These are phyloP conservation scores for Darevskia mixta DNA, from an alignment of 2,797 vertebrate genomes.

Conservation along the genomic window DNA sequence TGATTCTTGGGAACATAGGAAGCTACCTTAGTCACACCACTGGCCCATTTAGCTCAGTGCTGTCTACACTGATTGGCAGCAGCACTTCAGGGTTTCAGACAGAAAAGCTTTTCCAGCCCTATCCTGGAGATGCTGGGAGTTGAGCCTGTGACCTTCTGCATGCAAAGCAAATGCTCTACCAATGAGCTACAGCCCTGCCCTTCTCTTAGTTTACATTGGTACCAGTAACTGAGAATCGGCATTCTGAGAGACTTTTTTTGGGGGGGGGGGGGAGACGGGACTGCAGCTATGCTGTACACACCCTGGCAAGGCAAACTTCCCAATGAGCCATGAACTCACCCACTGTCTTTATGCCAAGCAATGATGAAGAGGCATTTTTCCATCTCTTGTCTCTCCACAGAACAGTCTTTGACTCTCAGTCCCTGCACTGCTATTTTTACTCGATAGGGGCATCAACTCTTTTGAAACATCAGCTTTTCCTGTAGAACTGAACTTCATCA, in stretches of 20 bases:
- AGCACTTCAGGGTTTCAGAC: too few relatives aligned
- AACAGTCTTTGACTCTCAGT: conserved; percentile 54
- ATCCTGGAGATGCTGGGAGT: too few relatives aligned
- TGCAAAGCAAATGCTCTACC: too few relatives aligned
- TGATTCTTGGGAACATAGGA: not conserved
- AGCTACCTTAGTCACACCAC: too few relatives aligned
- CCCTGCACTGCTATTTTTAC: conserved; percentile 64
- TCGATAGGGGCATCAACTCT: conserved; percentile 14
- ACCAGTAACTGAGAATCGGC: conserved; percentile 16
- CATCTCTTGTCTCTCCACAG: conserved; percentile 15
- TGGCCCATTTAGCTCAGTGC: too few relatives aligned
- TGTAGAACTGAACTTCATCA: not conserved
- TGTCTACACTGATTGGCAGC: too few relatives aligned
- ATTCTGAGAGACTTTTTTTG: fast-evolving
- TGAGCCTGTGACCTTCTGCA: too few relatives aligned
- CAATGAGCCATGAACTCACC: conserved; percentile 53
- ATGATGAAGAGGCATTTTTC: conserved; percentile 59
- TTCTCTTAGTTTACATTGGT: not conserved
- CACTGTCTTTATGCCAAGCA: conserved; percentile 50
- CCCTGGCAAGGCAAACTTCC: conserved; percentile 22
- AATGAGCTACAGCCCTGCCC: too few relatives aligned
- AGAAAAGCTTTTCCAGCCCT: too few relatives aligned
- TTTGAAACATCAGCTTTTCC: conserved; percentile 43
- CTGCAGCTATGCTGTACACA: conserved; percentile 3
- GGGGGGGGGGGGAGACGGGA: conserved; percentile 2